Percentiles rank a stretch among this genome's conserved stretches.
These are phyloP conservation scores for Myathropa florea DNA, from an alignment of 2,888 invertebrate species.

Conservation along the genomic window DNA sequence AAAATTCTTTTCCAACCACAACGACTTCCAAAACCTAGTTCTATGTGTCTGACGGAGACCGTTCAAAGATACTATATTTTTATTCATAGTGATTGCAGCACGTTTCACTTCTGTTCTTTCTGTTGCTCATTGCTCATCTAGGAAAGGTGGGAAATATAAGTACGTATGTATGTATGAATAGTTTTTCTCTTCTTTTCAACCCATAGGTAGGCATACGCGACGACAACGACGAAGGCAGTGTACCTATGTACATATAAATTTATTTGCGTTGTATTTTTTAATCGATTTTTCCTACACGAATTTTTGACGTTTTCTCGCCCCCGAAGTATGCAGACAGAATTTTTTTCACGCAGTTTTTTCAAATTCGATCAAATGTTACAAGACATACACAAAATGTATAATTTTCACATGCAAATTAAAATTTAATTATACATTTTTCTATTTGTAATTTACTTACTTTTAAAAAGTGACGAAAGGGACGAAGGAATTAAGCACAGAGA, in stretches of 20 bases:
- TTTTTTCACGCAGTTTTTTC: neutral
- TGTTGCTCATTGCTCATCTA: slow-evolving; percentile 41
- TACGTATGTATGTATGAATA: neutral
- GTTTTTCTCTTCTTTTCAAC: slow-evolving; percentile 24
- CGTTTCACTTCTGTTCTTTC: slow-evolving; percentile 34
- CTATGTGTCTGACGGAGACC: neutral
- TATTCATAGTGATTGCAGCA: slow-evolving; percentile 3
- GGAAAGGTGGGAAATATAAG: slow-evolving; percentile 41
- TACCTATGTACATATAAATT: slow-evolving; percentile 8
- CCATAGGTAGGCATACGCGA: slow-evolving; percentile 41
- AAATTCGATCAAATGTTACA: neutral
- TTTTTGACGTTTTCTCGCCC: slow-evolving; percentile 51
- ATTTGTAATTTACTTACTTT: slow-evolving; percentile 72
- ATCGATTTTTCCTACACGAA: slow-evolving; percentile 64
- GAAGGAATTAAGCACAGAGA: slow-evolving; percentile 73
- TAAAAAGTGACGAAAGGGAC: slow-evolving; percentile 72
- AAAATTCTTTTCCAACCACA: slow-evolving; percentile 5
- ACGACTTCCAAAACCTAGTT: neutral
- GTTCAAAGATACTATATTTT: slow-evolving; percentile 3
- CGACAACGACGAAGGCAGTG: slow-evolving; percentile 12
- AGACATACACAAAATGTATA: neutral
- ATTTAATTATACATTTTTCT: slow-evolving; percentile 28
- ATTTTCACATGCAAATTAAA: slow-evolving; percentile 6
- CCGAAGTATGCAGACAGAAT: neutral
- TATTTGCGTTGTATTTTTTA: slow-evolving; percentile 67